Evolutionary conservation across 2,888 invertebrate genomes (phyloP), one percentile per base, ranked within the genome.

Genomic region (Romanomermis culicivorax): DNA sequence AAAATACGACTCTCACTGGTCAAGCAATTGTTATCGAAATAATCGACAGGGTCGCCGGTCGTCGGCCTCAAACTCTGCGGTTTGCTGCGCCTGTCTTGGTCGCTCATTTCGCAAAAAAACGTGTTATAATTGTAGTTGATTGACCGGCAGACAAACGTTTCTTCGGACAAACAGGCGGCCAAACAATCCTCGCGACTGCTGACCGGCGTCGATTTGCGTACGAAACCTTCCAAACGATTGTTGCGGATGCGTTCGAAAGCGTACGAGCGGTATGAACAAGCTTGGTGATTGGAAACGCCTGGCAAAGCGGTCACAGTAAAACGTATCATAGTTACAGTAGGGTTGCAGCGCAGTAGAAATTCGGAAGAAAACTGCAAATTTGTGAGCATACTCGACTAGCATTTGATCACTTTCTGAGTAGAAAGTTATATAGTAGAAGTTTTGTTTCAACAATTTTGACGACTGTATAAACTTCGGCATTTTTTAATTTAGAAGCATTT

Each of bases 11-110:
- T n/a, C 36, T 36, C 36, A 45, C 45, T 45, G 4, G 70, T 69
- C 25, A 74, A 70, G 60, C 76, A 76, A 63, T 75, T 74, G 64
- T 76, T 76, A 63, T 76, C 76, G 64, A 75, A 70, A 64, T 76
- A 76, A 62, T 76, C 75, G 48, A 74, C 69, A 7, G 61, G 71
- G 68, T 62, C 60, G 36, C 65, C 64, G 63, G 71, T 71, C 53
- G 66, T 67, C 55, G 66, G 61, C 25, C 72, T 67, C 62, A 75
- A 72, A 52, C 70, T 70, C 55, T 70, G 69, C 20, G 75, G 74
- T 53, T 72, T 71, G 2, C 73, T 72, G 51, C 76, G 64, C 55
- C 75, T 64, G 50, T 74, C 75, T 57, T 75, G 74, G 25, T 71
- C 67, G 60, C 71, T 73, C 53, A 75, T 60, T 57, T 71, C 71